Conservation (phyloP, 2,888 invertebrate species). For the Andricus quercusramuli region DNA sequence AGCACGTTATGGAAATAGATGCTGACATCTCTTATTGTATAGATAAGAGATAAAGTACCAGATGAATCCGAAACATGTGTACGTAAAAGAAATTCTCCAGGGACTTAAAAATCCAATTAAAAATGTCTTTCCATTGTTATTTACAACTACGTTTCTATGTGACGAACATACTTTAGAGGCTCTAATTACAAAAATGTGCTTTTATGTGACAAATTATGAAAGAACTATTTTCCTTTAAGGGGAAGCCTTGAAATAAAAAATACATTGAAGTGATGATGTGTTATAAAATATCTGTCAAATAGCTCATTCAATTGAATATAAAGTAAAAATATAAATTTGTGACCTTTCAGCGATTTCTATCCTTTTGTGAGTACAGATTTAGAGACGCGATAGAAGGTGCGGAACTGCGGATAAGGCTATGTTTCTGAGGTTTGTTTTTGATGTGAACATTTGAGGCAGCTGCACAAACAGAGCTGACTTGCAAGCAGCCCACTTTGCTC, state of each 20-base stretch:
- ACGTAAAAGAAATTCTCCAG: not conserved
- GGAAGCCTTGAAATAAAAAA: not conserved
- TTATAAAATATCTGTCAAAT: not conserved
- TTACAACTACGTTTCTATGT: not conserved
- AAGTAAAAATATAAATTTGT: not conserved
- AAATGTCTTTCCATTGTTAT: slow-evolving; percentile 3
- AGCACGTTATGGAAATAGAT: not conserved
- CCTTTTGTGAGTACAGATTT: slow-evolving; percentile 1
- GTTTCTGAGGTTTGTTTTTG: slow-evolving; percentile 8
- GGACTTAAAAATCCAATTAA: not conserved
- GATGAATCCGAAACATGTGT: not conserved
- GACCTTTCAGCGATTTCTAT: not conserved
- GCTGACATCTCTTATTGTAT: not conserved
- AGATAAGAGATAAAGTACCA: not conserved
- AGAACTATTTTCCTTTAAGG: not conserved
- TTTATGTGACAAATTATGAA: slow-evolving; percentile 23
- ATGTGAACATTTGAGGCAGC: slow-evolving; percentile 37
- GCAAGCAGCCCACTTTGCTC: slow-evolving; percentile 3
- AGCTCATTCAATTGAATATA: not conserved
- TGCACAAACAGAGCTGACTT: slow-evolving; percentile 43
- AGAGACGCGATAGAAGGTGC: slow-evolving; percentile 5
- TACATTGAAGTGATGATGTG: not conserved
- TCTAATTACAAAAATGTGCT: not conserved
- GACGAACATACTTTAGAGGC: not conserved
- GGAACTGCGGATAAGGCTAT: slow-evolving; percentile 6